These are phyloP conservation scores for Dicrostonyx torquatus DNA, from an alignment of 2,797 vertebrate species.

Conservation along the genomic window DNA sequence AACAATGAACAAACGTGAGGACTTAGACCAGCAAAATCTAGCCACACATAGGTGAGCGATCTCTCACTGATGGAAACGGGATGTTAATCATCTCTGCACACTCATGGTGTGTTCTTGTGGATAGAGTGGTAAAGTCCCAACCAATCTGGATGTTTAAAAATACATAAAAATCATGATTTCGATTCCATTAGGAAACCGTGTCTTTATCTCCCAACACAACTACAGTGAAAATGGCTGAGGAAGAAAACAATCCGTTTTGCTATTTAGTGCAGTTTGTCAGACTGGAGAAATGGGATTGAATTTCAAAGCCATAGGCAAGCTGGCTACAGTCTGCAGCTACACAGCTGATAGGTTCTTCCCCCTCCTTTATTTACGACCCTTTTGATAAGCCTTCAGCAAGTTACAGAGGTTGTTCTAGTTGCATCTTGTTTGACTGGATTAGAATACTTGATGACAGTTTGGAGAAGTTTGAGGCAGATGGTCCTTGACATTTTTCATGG, in stretches of 20 bases:
- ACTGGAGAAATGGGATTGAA: conserved; percentile 88
- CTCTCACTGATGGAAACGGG: background rate
- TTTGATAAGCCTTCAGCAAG: conserved; percentile 91
- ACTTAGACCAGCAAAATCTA: background rate
- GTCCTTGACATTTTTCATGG: conserved; percentile 93
- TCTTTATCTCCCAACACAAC: conserved; percentile 84
- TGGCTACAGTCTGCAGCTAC: conserved; percentile 84
- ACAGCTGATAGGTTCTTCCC: conserved; percentile 80
- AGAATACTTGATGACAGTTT: conserved; percentile 94
- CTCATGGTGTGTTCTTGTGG: too few relatives aligned
- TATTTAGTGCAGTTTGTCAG: conserved; percentile 89
- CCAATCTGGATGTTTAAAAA: conserved; percentile 28
- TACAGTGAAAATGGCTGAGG: conserved; percentile 85
- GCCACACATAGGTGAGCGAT: background rate
- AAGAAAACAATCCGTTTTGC: conserved; percentile 88
- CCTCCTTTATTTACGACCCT: conserved; percentile 88
- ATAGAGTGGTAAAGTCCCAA: background rate
- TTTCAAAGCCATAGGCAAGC: conserved; percentile 88
- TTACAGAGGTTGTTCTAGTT: conserved; percentile 90
- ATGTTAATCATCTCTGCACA: background rate
- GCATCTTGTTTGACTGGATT: conserved; percentile 91
- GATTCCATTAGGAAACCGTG: conserved; percentile 79
- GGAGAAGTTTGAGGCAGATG: conserved; percentile 95
- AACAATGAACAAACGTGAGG: background rate
- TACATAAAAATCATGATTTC: conserved; percentile 69